Evolutionary conservation across 2,797 vertebrate species (phyloP).

Genomic region (Sparus aurata): DNA sequence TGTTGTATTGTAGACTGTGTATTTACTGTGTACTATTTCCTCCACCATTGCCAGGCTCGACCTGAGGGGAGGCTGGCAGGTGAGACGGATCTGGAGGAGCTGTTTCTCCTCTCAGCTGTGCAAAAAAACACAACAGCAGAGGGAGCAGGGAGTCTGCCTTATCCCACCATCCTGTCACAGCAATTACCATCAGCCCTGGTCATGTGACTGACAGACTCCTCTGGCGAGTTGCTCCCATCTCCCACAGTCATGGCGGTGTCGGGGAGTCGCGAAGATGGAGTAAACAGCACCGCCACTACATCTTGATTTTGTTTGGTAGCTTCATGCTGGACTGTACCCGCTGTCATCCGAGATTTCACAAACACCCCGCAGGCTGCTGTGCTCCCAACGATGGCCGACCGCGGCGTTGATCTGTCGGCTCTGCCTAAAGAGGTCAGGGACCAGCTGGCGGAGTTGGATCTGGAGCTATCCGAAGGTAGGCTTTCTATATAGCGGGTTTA

Average conservation of each 20-base stretch:
- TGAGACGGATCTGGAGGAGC: constrained; percentile 10
- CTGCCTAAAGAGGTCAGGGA: constrained; percentile 95
- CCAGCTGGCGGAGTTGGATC: constrained; percentile 96
- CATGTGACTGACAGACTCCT: constrained; percentile 80
- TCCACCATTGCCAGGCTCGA: neutral
- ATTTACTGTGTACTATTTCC: too few species aligned
- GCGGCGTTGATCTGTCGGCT: constrained; percentile 88
- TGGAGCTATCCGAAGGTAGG: constrained; percentile 97
- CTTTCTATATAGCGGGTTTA: neutral
- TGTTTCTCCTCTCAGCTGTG: constrained; percentile 1
- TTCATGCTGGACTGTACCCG: constrained; percentile 63
- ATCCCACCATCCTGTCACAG: constrained; percentile 45
- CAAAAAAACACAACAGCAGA: constrained; percentile 66
- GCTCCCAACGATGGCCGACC: constrained; percentile 88
- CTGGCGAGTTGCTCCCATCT: constrained; percentile 72
- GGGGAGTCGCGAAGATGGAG: constrained; percentile 79
- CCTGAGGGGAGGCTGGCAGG: constrained; percentile 23
- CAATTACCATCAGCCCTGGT: constrained; percentile 60
- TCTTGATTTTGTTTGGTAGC: constrained; percentile 6
- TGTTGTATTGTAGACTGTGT: neutral
- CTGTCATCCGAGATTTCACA: constrained; percentile 25
- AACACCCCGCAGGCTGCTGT: constrained; percentile 59
- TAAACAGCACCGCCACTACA: constrained; percentile 53
- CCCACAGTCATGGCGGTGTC: constrained; percentile 87
- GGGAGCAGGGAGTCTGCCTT: constrained; percentile 66